A percentile compares a stretch with the other conserved stretches of the same genome.
Conservation (phyloP, 2,888 invertebrate genomes). For the Salpingus planirostris region DNA sequence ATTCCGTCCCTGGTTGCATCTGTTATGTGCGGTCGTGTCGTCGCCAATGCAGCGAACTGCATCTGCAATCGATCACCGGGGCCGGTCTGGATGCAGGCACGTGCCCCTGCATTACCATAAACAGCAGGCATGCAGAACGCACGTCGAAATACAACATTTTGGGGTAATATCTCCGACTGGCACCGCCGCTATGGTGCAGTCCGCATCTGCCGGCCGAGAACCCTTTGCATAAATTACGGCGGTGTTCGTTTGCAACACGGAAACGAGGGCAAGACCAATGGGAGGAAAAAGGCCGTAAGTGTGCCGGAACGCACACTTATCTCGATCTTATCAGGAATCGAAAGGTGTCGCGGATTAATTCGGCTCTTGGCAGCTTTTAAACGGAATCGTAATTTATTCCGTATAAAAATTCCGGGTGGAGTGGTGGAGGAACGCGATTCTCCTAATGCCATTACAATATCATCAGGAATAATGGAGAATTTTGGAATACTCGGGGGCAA, state of each 20-base stretch:
- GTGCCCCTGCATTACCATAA: constrained; percentile 27
- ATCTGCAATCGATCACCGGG: constrained; percentile 22
- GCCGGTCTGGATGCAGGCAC: constrained; percentile 21
- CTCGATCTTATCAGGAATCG: too few relatives aligned
- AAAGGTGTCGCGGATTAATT: constrained; percentile 10
- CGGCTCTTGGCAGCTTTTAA: constrained; percentile 1
- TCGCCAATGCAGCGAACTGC: constrained; percentile 10
- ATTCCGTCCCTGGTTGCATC: too few relatives aligned
- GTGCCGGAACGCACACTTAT: too few relatives aligned
- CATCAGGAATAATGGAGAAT: constrained; percentile 2
- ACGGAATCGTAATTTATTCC: constrained; percentile 1
- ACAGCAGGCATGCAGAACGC: constrained; percentile 25
- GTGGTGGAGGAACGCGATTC: neutral
- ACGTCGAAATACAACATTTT: constrained; percentile 23
- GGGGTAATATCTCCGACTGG: constrained; percentile 28
- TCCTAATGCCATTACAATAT: constrained; percentile 3
- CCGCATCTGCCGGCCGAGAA: constrained; percentile 20
- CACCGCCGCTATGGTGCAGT: too few relatives aligned
- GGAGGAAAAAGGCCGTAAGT: too few relatives aligned
- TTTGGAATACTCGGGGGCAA: neutral
- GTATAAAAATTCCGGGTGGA: constrained; percentile 3
- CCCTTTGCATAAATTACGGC: constrained; percentile 33
- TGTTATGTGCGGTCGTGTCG: too few relatives aligned
- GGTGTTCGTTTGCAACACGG: constrained; percentile 18
- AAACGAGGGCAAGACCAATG: too few relatives aligned